Evolutionary conservation across 1,140 invertebrate genomes (phyloP), one percentile per base, ranked within the genome.

Genomic region (Eurytemora carolleeae): DNA sequence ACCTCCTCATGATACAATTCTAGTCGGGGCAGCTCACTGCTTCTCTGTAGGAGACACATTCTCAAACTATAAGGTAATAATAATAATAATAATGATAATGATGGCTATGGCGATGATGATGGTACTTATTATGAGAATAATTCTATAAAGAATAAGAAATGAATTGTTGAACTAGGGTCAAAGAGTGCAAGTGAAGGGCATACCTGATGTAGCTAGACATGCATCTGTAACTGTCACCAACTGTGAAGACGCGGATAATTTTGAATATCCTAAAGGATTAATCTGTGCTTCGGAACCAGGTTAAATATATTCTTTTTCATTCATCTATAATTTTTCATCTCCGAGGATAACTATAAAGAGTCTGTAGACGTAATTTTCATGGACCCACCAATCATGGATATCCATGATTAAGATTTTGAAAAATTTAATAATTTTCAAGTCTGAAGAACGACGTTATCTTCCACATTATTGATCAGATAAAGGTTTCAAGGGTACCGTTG

Each of bases 21-120:
- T 62, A 16, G 60, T 62, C 20, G 60, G 60, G 24, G 60, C 60
- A 22, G 60, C 60, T 55, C 60, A 62, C 25, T 62, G 60, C 18
- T 62, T 24, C 22, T 16, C 20, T 23, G 31, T 44, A 12, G 31
- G 31, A 44, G 31, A 44, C n/a, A 44, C 7, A 12, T n/a, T n/a
- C n/a, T 44, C 31, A 12, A 44, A 44, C n/a, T 44, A 44, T 44
- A n/a, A 44, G 31, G 31, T 44, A 44, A 44, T 44, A 12, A 44
- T 12, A 44, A 44, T 44, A 12, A 44, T n/a, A 44, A n/a, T n/a
- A n/a, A n/a, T n/a, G n/a, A n/a, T n/a, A n/a, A n/a, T n/a, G n/a
- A n/a, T n/a, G n/a, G n/a, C n/a, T n/a, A n/a, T n/a, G n/a, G n/a
- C n/a, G n/a, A n/a, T n/a, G n/a, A n/a, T n/a, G n/a, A n/a, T n/a